Conservation (phyloP, 2,113 vertebrate species). For the Menura novaehollandiae region DNA sequence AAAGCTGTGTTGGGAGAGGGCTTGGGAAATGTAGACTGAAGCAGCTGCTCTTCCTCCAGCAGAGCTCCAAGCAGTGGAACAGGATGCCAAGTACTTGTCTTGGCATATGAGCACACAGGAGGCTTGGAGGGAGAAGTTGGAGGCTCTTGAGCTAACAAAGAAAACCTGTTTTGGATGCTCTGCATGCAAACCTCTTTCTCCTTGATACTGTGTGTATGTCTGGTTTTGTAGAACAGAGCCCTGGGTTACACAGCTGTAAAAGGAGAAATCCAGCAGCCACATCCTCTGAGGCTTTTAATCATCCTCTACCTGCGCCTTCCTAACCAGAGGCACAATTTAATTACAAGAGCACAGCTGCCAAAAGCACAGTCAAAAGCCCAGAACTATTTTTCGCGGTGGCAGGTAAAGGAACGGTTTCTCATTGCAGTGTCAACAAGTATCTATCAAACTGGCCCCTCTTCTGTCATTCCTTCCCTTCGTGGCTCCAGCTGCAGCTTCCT, state of each 20-base stretch:
- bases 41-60: slow-evolving; percentile 13
- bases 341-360: slow-evolving; percentile 41
- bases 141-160: neutral
- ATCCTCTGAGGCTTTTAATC: neutral
- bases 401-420: neutral
- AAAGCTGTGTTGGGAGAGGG: neutral
- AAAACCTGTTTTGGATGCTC: neutral
- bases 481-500: neutral
- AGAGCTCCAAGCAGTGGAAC: neutral
- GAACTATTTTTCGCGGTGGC: neutral
- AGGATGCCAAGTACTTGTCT: neutral
- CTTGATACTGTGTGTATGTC: neutral
- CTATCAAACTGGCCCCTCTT: neutral
- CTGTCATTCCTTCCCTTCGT: neutral
- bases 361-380: neutral
- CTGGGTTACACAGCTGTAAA: neutral
- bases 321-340: slow-evolving; percentile 38
- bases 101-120: neutral
- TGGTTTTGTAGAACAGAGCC: neutral
- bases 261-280: neutral
- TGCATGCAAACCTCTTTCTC: neutral
- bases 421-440: neutral
- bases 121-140: neutral
- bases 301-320: neutral
- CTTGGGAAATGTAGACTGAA: neutral